These are phyloP conservation scores for Pseudomyrmex pallidus DNA, from an alignment of 1,140 invertebrate species.

Conservation along the genomic window DNA sequence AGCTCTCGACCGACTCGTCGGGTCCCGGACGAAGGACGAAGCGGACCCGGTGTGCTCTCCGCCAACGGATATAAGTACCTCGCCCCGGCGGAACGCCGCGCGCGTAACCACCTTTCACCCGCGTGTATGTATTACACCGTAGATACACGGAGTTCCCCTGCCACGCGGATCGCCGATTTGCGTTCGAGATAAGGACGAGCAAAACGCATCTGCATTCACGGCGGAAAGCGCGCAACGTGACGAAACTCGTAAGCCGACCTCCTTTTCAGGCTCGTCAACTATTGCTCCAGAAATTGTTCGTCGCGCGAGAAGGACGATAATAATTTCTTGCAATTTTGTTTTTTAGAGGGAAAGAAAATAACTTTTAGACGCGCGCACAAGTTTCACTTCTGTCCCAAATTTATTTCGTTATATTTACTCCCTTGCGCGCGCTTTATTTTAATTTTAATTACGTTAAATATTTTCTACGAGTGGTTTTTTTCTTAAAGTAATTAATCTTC, in stretches of 20 bases:
- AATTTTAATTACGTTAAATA: no score
- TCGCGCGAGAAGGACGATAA: not conserved
- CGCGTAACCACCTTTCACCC: constrained; percentile 60
- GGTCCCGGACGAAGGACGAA: constrained; percentile 40
- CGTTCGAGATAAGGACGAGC: constrained; percentile 40
- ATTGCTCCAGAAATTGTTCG: not conserved
- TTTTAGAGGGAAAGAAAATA: not conserved
- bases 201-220: constrained; percentile 22
- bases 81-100: constrained; percentile 7
- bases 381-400: not conserved
- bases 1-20: constrained; percentile 26
- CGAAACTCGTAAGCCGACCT: constrained; percentile 5
- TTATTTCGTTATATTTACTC: not conserved
- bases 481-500: not conserved
- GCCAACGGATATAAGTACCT: constrained; percentile 40
- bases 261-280: no score
- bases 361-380: not conserved
- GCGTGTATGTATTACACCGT: constrained; percentile 41
- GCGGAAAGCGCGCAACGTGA: constrained; percentile 7
- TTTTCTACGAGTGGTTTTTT: no score
- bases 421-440: no score
- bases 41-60: not conserved
- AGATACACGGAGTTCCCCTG: constrained; percentile 24
- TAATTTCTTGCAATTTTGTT: not conserved
- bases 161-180: constrained; percentile 13